Percentiles rank a stretch among this genome's conserved stretches.
Conservation (phyloP, 1,140 invertebrate genomes). For the Tetragonula clypearis region DNA sequence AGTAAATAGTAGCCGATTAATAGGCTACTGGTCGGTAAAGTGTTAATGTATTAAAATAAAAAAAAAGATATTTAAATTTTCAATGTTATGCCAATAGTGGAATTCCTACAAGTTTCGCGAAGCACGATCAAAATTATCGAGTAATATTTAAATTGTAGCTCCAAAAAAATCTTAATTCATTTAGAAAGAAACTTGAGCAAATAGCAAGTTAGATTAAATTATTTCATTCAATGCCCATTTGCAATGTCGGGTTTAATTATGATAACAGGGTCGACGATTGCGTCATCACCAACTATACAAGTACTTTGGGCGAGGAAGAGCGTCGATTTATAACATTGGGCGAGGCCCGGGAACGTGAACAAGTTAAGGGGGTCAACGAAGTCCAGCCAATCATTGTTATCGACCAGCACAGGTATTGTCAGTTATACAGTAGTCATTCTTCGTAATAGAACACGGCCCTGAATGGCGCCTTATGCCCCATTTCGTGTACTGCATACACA, state of each 20-base stretch:
- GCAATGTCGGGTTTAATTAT: constrained; percentile 13
- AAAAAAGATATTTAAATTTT: too few species aligned
- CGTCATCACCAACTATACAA: not conserved
- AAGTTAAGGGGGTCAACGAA: constrained; percentile 47
- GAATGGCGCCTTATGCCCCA: constrained; percentile 1
- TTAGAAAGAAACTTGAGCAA: too few species aligned
- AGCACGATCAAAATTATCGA: too few species aligned
- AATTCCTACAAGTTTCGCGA: too few species aligned
- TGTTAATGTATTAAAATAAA: too few species aligned
- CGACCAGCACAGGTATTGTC: constrained; percentile 31
- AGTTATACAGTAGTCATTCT: constrained; percentile 23
- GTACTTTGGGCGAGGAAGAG: not conserved
- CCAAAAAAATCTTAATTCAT: too few species aligned
- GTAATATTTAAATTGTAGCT: too few species aligned
- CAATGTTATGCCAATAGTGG: too few species aligned
- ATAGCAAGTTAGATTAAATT: too few species aligned
- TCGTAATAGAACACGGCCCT: constrained; percentile 7
- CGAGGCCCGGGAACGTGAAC: constrained; percentile 25
- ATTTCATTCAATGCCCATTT: too few species aligned
- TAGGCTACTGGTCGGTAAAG: too few species aligned
- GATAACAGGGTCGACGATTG: constrained; percentile 1
- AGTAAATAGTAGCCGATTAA: too few species aligned
- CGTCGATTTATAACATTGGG: constrained; percentile 36
- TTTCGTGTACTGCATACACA: not conserved
- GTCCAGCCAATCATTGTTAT: constrained; percentile 48